A percentile compares a stretch with the other conserved stretches of the same genome.
Evolutionary conservation across 2,888 invertebrate genomes (phyloP).

Genomic region (Apamea monoglypha): DNA sequence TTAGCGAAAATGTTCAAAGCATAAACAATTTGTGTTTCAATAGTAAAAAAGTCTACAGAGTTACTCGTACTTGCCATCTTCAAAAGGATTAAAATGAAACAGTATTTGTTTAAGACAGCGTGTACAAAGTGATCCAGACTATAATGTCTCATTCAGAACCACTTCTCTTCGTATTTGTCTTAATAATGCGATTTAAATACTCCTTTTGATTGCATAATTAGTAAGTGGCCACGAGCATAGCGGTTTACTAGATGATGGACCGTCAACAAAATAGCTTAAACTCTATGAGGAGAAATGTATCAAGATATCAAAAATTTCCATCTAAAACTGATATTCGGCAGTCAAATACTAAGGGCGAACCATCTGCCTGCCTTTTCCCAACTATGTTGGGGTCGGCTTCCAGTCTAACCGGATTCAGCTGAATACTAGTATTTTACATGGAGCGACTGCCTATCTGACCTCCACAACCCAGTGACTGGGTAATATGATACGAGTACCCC

Average conservation of each 20-base stretch:
- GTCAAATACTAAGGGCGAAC: not conserved
- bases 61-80: not conserved
- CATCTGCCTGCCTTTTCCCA: too few species aligned
- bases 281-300: not conserved
- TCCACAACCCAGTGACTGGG: too few species aligned
- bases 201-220: slow-evolving; percentile 63
- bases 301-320: not conserved
- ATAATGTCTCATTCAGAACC: slow-evolving; percentile 48
- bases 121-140: slow-evolving; percentile 26
- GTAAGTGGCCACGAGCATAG: slow-evolving; percentile 45
- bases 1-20: too few species aligned
- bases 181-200: slow-evolving; percentile 66
- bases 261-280: not conserved
- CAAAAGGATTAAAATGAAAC: not conserved
- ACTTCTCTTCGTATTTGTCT: slow-evolving; percentile 54
- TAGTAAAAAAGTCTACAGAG: too few species aligned
- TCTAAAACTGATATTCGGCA: too few species aligned
- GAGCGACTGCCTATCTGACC: too few species aligned
- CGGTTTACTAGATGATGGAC: slow-evolving; percentile 4
- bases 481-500: too few species aligned
- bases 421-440: too few species aligned
- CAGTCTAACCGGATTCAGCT: too few species aligned
- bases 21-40: too few species aligned
- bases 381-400: too few species aligned
- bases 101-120: not conserved